A percentile compares a stretch with the other conserved stretches of the same genome.
These are phyloP conservation scores for Tachina grossa DNA, from an alignment of 2,888 invertebrate genomes.

Conservation along the genomic window DNA sequence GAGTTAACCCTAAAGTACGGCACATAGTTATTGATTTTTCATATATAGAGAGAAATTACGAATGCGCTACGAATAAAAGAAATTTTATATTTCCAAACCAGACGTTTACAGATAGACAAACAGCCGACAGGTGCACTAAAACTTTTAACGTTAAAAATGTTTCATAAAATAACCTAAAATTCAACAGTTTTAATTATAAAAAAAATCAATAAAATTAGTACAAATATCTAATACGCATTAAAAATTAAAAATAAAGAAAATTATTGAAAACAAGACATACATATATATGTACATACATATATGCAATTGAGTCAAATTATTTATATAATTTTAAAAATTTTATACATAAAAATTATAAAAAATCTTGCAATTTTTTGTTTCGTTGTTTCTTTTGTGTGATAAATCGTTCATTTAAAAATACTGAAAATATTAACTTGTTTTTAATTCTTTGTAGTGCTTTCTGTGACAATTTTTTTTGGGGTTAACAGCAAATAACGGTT, in stretches of 20 bases:
- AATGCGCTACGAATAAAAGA: conserved; percentile 62
- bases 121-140: conserved; percentile 63
- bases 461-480: conserved; percentile 63
- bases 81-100: conserved; percentile 69
- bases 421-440: neutral
- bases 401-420: neutral
- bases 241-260: neutral
- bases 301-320: neutral
- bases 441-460: conserved; percentile 64
- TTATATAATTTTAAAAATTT: neutral
- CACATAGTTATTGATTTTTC: conserved; percentile 79
- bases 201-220: neutral
- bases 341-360: neutral
- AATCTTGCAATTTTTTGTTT: conserved; percentile 50
- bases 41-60: conserved; percentile 74
- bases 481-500: conserved; percentile 62
- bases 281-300: too few relatives aligned
- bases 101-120: conserved; percentile 68
- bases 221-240: neutral
- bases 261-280: neutral
- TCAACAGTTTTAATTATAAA: neutral
- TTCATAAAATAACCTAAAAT: conserved; percentile 25
- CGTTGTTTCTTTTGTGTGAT: neutral
- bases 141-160: conserved; percentile 58
- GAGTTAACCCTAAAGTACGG: conserved; percentile 51